A percentile compares a stretch with the other conserved stretches of the same genome.
These are phyloP conservation scores for Gymnobelideus leadbeateri DNA, from an alignment of 2,113 vertebrate genomes.

Conservation along the genomic window DNA sequence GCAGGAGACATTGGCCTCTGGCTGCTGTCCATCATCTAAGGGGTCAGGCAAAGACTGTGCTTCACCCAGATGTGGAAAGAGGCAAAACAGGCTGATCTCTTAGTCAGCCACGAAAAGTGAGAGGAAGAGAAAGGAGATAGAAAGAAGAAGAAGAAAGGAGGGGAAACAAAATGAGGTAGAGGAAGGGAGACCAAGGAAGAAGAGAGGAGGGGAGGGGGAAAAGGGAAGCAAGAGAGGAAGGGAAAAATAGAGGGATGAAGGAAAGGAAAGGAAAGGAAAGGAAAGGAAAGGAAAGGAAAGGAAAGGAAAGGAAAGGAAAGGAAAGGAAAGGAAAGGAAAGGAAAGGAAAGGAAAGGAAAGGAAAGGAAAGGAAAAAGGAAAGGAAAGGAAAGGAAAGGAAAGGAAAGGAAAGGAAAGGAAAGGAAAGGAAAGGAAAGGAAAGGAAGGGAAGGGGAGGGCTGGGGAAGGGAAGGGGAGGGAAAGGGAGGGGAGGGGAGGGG, in stretches of 20 bases:
- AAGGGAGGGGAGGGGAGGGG: no score
- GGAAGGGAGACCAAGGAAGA: background rate
- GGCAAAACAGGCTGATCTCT: background rate
- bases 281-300: background rate
- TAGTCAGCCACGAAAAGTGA: background rate
- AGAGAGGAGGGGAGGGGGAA: no score
- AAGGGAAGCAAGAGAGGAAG: no score
- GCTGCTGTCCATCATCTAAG: background rate
- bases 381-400: no score
- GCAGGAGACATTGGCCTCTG: background rate
- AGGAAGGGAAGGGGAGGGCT: no score
- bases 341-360: background rate
- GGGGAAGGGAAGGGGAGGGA: no score
- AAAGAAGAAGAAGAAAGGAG: no score
- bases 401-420: no score
- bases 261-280: no score
- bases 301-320: background rate
- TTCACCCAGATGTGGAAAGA: constrained; percentile 4
- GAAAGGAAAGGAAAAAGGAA: background rate
- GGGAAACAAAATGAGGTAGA: background rate
- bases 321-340: no score
- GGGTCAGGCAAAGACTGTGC: background rate
- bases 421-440: no score
- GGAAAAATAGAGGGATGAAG: no score
- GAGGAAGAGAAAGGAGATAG: background rate